Conservation (phyloP, 2,888 invertebrate species). For the Tridacna crocea region DNA sequence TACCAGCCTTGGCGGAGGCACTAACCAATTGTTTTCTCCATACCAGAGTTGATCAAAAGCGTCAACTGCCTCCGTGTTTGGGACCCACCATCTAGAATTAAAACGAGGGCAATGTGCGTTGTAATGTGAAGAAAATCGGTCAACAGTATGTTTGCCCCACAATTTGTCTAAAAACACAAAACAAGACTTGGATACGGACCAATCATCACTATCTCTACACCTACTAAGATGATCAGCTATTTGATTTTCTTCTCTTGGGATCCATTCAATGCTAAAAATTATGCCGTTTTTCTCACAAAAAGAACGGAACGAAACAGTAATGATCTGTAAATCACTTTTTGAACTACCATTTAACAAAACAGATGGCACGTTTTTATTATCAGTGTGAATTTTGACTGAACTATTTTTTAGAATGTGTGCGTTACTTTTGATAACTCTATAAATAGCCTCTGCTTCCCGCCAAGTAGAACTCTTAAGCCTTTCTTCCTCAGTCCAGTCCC, state of each 20-base stretch:
- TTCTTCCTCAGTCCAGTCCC: not conserved
- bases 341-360: constrained; percentile 25
- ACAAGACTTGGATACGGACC: constrained; percentile 3
- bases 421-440: not conserved
- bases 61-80: constrained; percentile 24
- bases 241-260: constrained; percentile 27
- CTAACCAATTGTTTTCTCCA: constrained; percentile 24
- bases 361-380: constrained; percentile 18
- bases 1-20: constrained; percentile 25
- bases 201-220: constrained; percentile 21
- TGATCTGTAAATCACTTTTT: constrained; percentile 1
- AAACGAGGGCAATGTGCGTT: constrained; percentile 21
- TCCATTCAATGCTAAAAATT: constrained; percentile 12
- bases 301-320: not conserved
- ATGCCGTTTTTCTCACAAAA: constrained; percentile 25
- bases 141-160: constrained; percentile 35
- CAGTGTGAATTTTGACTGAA: constrained; percentile 7
- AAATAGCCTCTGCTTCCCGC: constrained; percentile 2
- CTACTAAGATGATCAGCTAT: constrained; percentile 20
- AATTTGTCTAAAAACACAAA: constrained; percentile 13
- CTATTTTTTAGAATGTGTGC: not conserved
- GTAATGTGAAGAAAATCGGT: constrained; percentile 31
- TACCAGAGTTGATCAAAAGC: constrained; percentile 17
- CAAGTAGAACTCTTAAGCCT: not conserved
- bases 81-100: constrained; percentile 26